Evolutionary conservation across 2,113 vertebrate genomes (phyloP), one percentile per base, ranked within the genome.

Genomic region (Rhagologus leucostigma): DNA sequence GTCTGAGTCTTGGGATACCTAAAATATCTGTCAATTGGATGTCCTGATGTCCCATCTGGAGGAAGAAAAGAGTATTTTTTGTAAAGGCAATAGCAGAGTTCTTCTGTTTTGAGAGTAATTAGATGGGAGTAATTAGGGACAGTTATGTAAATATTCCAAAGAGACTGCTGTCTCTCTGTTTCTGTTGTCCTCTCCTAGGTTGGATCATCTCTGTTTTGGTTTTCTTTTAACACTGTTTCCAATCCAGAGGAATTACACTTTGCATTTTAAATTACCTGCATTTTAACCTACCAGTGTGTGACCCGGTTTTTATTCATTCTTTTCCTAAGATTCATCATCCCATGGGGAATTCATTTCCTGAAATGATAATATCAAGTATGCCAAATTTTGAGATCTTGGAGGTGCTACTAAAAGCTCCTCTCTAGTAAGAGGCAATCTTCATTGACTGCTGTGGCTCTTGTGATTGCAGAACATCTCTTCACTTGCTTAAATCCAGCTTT

Each of bases 401-500:
- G 32, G 16, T 87, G 65, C 76, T 90, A 33, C 86, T 87, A 60
- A 93, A 84, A 89, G 71, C 85, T 75, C 41, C 90, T 89, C 41
- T 90, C 79, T 47, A 74, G 68, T 71, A 88, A 94, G 87, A 94
- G 75, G 79, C 93, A 97, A 86, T 94, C 83, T 90, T 96, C 92
- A 81, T 37, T 93, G 93, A 92, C 94, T 96, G 90, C 92, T 82
- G 76, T 79, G 46, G 76, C 65, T 93, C 69, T 84, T 71, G 69
- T 90, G 90, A 95, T 96, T 93, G 79, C 75, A 85, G 93, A 75
- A 71, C 67, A 88, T 33, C 76, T 86, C 93, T 95, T 86, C 71
- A 68, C 60, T 92, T 74, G 60, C 68, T 78, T 92, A 87, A 95
- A 96, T 94, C 46, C 76, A 82, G 76, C 80, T 92, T 77, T 79